A percentile compares a stretch with the other conserved stretches of the same genome.
phyloP scores from a whole-genome alignment of 2,797 vertebrate genomes.

The Eremophila alpestris region DNA sequence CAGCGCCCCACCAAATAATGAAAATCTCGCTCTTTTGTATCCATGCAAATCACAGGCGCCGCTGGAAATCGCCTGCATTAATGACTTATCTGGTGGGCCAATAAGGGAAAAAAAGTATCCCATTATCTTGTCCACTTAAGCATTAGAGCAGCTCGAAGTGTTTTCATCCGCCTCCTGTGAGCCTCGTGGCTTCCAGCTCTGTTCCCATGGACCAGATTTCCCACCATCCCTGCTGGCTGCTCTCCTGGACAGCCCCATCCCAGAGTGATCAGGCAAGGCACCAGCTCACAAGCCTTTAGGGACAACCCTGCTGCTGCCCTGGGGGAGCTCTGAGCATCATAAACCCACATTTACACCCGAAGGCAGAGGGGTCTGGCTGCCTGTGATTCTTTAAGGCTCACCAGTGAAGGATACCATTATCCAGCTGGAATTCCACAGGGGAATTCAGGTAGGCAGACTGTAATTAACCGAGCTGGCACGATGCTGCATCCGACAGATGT shows the following conservation, averaged over 20 bases:
- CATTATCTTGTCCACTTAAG: slow-evolving; percentile 67
- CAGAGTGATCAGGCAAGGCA: rapidly evolving
- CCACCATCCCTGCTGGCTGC: not conserved
- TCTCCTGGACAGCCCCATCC: not conserved
- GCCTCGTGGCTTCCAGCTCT: not conserved
- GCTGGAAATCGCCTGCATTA: slow-evolving; percentile 40
- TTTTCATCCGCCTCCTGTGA: not conserved
- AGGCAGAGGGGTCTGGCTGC: not conserved
- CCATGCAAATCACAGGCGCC: slow-evolving; percentile 54
- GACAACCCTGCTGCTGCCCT: not conserved
- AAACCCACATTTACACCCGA: not conserved
- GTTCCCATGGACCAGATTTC: not conserved
- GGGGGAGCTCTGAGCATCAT: not conserved
- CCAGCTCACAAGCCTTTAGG: not conserved
- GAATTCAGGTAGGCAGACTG: slow-evolving; percentile 69
- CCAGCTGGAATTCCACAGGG: slow-evolving; percentile 36
- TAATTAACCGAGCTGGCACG: slow-evolving; percentile 66
- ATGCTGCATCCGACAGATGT: slow-evolving; percentile 60
- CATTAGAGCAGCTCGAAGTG: slow-evolving; percentile 31
- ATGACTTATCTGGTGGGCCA: slow-evolving; percentile 58
- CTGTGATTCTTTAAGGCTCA: slow-evolving; percentile 31
- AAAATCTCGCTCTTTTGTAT: slow-evolving; percentile 57
- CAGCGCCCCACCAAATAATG: slow-evolving; percentile 38
- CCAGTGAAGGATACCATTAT: slow-evolving; percentile 28
- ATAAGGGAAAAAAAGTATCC: slow-evolving; percentile 14